A percentile compares a stretch with the other conserved stretches of the same genome.
Conservation (phyloP, 2,113 vertebrate genomes). For the Ceyx margarethae region DNA sequence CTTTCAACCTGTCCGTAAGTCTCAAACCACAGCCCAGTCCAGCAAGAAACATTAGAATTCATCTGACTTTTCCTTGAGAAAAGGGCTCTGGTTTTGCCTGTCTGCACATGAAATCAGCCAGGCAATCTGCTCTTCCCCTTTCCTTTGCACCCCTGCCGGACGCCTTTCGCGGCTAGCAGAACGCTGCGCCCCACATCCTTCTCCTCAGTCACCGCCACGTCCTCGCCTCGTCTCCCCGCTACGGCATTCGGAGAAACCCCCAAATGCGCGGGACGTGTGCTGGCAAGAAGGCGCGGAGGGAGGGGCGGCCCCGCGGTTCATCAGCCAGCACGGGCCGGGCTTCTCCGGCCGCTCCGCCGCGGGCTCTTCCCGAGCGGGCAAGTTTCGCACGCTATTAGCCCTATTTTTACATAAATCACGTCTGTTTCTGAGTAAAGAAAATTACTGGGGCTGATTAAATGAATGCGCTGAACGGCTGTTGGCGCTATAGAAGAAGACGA, state of each 20-base stretch:
- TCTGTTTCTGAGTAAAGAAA: neutral
- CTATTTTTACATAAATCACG: neutral
- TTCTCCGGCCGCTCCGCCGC: neutral
- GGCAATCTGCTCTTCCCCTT: neutral
- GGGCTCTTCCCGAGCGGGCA: accelerated
- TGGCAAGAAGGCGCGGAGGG: neutral
- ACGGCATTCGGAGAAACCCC: accelerated
- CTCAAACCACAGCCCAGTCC: neutral
- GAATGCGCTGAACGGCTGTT: neutral
- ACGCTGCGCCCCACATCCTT: neutral
- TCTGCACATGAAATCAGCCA: neutral
- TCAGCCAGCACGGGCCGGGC: neutral
- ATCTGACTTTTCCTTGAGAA: neutral
- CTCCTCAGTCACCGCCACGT: neutral
- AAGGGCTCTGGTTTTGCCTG: neutral
- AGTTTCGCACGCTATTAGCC: neutral
- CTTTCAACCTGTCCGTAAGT: neutral
- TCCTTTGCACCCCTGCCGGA: neutral
- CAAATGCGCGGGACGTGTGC: accelerated
- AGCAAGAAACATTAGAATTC: neutral
- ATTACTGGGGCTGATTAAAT: neutral
- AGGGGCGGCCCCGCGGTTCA: neutral
- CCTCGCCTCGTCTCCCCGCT: neutral
- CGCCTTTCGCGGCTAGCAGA: neutral
- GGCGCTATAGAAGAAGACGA: neutral